Base-by-base conservation (phyloP, 2,888 invertebrate species). In the Phengaris arion region DNA sequence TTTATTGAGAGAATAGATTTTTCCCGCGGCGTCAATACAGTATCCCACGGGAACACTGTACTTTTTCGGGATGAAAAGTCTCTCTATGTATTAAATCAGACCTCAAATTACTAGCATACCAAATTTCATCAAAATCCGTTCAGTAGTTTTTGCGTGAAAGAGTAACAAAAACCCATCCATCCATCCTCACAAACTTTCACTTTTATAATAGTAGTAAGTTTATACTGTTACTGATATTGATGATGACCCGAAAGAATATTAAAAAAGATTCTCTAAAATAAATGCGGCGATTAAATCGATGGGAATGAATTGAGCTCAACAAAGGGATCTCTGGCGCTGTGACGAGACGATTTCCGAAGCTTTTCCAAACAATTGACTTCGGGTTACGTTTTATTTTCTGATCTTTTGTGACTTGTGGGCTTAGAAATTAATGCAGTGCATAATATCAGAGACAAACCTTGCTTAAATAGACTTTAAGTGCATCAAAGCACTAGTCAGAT, bases 351-450 rank as follows among this genome's bases (percentile, higher is more conserved):
- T 35, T 64, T 2, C 45, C 35, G 35, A 22, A 45, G 64, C 64
- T 64, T 64, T 64, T 64, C 35, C 64, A 64, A 64, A 64, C 64
- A 64, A 64, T 64, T 64, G 64, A 64, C 64, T 45, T 64, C 35
- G 64, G 64, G 64, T 64, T 59, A 22, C 59, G 59, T 59, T 64
- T 64, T 45, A 64, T 45, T 64, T 64, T 13, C 6, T 7, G 35
- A 6, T 6, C 64, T 22, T 64, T 64, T 64, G 45, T 22, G 64
- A 45, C 64, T 13, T 8, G 48, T 48, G 12, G 35, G 35, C 35
- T 13, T 64, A 45, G 64, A 45, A 64, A 64, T 64, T 64, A 64
- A 64, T 64, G 35, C 64, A 9, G 64, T 13, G 64, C 64, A 64
- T 64, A 45, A 12, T 35, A 45, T 64, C 35, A 64, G 5, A 64